These are phyloP conservation scores for Campaea margaritaria DNA, from an alignment of 2,888 invertebrate species.

Conservation along the genomic window DNA sequence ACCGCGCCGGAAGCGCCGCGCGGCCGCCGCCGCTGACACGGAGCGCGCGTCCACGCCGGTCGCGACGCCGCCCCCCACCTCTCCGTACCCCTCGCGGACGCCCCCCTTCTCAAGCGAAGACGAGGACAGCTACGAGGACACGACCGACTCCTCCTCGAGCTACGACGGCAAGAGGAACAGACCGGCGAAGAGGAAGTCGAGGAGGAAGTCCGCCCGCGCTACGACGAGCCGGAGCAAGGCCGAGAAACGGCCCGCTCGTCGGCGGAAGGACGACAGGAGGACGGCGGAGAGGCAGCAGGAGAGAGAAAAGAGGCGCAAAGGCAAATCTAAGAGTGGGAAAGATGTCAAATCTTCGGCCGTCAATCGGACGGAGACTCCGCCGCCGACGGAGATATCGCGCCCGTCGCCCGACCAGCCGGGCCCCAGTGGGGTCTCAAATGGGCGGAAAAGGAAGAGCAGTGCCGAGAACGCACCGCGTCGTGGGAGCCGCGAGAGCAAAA, in stretches of 20 bases:
- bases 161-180: constrained; percentile 9
- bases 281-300: constrained; percentile 15
- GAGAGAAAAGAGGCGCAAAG: constrained; percentile 21
- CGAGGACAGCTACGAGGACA: constrained; percentile 6
- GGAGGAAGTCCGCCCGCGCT: constrained; percentile 32
- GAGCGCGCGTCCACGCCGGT: too few relatives aligned
- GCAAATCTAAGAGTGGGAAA: constrained; percentile 36
- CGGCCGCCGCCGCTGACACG: constrained; percentile 13
- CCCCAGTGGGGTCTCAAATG: constrained; percentile 2
- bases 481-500: constrained; percentile 60
- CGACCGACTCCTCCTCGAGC: constrained; percentile 34
- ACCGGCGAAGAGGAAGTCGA: constrained; percentile 21
- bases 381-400: not conserved
- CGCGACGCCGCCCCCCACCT: constrained; percentile 3
- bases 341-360: constrained; percentile 34
- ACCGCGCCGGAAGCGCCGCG: constrained; percentile 6
- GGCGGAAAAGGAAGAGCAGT: not conserved
- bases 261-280: not conserved
- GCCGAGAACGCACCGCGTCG: constrained; percentile 28
- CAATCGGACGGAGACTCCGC: not conserved
- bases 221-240: constrained; percentile 35
- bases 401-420: constrained; percentile 6
- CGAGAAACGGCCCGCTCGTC: constrained; percentile 3
- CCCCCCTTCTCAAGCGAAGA: constrained; percentile 10
- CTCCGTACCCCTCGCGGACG: constrained; percentile 16